These are phyloP conservation scores for Eptatretus burgeri DNA, from an alignment of 2,113 vertebrate species.

Conservation along the genomic window DNA sequence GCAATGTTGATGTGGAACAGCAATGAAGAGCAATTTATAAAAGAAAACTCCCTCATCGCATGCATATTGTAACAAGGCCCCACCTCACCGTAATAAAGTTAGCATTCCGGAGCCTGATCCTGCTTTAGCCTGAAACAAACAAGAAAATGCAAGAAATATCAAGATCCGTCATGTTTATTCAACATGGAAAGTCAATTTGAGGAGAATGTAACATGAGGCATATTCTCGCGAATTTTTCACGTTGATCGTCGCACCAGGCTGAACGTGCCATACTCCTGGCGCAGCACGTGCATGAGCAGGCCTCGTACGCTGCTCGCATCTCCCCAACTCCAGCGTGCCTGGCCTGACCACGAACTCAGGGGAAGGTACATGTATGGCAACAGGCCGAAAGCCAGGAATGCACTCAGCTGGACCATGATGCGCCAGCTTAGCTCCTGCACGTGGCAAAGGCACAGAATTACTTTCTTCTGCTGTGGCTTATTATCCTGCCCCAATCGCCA, in stretches of 20 bases:
- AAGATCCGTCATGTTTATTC: no score
- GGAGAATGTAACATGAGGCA: neutral
- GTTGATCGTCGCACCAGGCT: conserved; percentile 34
- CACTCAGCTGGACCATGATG: conserved; percentile 22
- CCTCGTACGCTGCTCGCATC: conserved; percentile 65
- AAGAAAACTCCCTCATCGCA: no score
- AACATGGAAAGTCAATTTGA: no score
- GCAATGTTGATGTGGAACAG: no score
- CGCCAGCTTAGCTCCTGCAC: conserved; percentile 38
- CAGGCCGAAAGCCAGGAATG: conserved; percentile 38
- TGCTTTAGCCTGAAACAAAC: conserved; percentile 34
- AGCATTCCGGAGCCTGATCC: conserved; percentile 27
- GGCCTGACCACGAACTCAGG: conserved; percentile 39
- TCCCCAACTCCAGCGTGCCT: conserved; percentile 82
- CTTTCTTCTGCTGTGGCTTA: no score
- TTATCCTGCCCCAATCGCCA: no score
- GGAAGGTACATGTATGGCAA: conserved; percentile 68
- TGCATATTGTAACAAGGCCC: neutral
- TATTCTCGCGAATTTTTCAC: neutral
- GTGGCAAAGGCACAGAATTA: neutral
- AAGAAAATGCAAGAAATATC: no score
- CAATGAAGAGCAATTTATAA: no score
- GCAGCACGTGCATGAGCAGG: conserved; percentile 62
- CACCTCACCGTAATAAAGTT: conserved; percentile 43
- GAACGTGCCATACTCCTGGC: conserved; percentile 91